These are phyloP conservation scores for Echiichthys vipera DNA, from an alignment of 2,797 vertebrate genomes.

Conservation along the genomic window DNA sequence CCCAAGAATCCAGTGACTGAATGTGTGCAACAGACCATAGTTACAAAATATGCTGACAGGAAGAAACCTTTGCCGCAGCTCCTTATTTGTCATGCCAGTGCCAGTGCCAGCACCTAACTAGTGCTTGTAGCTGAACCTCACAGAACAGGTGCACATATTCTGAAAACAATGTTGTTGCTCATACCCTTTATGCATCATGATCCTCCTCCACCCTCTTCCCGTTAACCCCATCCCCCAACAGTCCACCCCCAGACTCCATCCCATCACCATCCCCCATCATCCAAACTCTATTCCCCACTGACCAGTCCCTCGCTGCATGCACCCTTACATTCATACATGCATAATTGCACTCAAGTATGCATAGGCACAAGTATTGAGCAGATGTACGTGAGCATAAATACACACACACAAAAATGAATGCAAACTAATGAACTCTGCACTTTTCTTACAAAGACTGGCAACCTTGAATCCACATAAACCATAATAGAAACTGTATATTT, in stretches of 20 bases:
- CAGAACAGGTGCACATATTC: conserved; percentile 19
- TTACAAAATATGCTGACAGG: conserved; percentile 61
- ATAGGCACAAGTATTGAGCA: conserved; percentile 8
- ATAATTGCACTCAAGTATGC: conserved; percentile 49
- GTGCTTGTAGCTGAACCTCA: conserved; percentile 2
- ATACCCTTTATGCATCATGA: conserved; percentile 21
- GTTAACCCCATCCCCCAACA: conserved; percentile 60
- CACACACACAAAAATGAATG: conserved; percentile 4
- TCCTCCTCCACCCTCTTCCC: conserved; percentile 35
- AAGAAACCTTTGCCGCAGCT: conserved; percentile 50
- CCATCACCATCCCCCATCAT: conserved; percentile 68
- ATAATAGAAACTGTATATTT: background rate
- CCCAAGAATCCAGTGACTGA: conserved; percentile 25
- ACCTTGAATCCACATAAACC: background rate
- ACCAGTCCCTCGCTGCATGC: conserved; percentile 42
- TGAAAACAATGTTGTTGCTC: conserved; percentile 23
- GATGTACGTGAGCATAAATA: conserved; percentile 7
- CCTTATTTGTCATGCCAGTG: conserved; percentile 42
- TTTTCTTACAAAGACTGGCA: background rate
- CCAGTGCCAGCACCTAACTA: conserved; percentile 42
- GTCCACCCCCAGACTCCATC: conserved; percentile 47
- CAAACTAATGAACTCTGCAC: background rate
- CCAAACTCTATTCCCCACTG: conserved; percentile 61
- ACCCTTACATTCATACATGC: conserved; percentile 53
- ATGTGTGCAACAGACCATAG: conserved; percentile 55